A percentile compares a stretch with the other conserved stretches of the same genome.
Evolutionary conservation across 1,140 invertebrate genomes (phyloP).

Genomic region (Latrodectus geometricus): DNA sequence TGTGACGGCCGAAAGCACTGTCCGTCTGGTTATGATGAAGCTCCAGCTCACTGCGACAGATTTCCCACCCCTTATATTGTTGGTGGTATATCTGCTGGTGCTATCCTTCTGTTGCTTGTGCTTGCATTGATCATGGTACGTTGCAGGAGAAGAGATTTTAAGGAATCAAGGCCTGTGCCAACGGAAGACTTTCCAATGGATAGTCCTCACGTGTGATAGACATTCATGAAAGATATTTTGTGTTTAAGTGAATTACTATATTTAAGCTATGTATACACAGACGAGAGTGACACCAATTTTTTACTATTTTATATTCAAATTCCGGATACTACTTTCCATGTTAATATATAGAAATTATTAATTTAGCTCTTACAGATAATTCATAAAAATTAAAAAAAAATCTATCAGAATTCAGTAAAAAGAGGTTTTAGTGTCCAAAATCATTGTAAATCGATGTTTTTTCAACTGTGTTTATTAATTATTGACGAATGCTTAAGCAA

Average conservation of each 20-base stretch:
- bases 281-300: neutral
- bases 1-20: slow-evolving; percentile 88
- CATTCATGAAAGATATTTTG: neutral
- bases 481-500: no score
- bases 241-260: slow-evolving; percentile 3
- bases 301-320: no score
- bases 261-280: neutral
- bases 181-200: slow-evolving; percentile 61
- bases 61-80: slow-evolving; percentile 62
- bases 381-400: no score
- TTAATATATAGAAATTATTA: no score
- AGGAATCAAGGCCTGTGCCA: slow-evolving; percentile 54
- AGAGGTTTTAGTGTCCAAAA: no score
- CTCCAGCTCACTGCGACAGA: slow-evolving; percentile 74
- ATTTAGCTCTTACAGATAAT: no score
- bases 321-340: no score
- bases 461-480: no score
- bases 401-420: no score
- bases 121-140: slow-evolving; percentile 24
- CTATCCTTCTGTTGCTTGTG: slow-evolving; percentile 34
- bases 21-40: slow-evolving; percentile 88
- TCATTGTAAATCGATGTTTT: no score
- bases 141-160: slow-evolving; percentile 48
- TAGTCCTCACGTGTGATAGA: slow-evolving; percentile 46
- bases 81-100: slow-evolving; percentile 43